These are phyloP conservation scores for Tenthredo distinguenda DNA, from an alignment of 2,888 invertebrate genomes.

Conservation along the genomic window DNA sequence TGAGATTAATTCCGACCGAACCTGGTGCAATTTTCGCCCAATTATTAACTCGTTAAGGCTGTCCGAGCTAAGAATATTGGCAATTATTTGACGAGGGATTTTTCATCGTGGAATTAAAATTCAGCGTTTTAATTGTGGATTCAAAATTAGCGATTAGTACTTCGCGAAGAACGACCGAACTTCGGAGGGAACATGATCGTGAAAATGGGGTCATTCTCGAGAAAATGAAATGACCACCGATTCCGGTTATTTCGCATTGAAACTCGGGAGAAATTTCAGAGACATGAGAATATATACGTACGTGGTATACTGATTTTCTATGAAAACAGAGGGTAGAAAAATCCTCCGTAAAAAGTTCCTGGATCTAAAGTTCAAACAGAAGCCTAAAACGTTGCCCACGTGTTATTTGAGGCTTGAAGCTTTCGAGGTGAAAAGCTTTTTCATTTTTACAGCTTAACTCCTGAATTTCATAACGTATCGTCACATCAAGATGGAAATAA, in stretches of 20 bases:
- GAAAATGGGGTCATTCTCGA: background rate
- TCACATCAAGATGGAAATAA: background rate
- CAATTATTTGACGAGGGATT: background rate
- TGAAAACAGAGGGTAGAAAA: slow-evolving; percentile 15
- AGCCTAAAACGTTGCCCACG: slow-evolving; percentile 24
- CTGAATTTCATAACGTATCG: background rate
- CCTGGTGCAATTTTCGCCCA: background rate
- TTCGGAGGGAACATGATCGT: background rate
- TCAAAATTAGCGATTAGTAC: background rate
- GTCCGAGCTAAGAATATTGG: background rate
- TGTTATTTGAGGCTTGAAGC: slow-evolving; percentile 33
- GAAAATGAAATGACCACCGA: background rate
- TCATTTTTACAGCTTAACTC: slow-evolving; percentile 21
- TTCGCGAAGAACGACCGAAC: background rate
- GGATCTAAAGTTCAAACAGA: slow-evolving; percentile 41
- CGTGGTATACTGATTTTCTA: background rate
- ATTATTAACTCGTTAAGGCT: slow-evolving; percentile 3
- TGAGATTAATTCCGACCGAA: background rate
- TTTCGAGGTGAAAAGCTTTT: background rate
- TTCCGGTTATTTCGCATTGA: background rate
- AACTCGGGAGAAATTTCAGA: background rate
- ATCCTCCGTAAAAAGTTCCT: background rate
- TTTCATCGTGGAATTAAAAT: background rate
- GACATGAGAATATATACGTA: background rate
- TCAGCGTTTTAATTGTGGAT: background rate